A percentile compares a stretch with the other conserved stretches of the same genome.
phyloP scores from a whole-genome alignment of 2,113 vertebrate genomes.

The Carassius carassius region DNA sequence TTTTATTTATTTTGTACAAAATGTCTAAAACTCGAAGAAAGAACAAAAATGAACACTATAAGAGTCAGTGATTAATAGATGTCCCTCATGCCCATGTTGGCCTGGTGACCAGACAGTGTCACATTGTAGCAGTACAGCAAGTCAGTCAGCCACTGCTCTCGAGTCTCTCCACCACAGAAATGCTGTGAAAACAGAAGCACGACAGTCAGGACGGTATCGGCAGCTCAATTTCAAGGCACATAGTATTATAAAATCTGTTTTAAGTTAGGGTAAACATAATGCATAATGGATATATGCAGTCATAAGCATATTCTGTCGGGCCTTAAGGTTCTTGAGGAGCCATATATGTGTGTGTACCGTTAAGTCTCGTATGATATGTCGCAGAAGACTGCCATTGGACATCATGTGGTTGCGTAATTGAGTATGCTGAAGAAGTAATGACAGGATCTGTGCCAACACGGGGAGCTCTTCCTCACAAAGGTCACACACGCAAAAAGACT shows the following conservation, averaged over 20 bases:
- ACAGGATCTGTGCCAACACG: constrained; percentile 87
- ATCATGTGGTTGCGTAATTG: constrained; percentile 90
- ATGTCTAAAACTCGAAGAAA: background rate
- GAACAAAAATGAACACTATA: background rate
- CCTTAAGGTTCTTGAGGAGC: background rate
- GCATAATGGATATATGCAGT: background rate
- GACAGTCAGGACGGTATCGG: background rate
- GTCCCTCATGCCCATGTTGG: constrained; percentile 76
- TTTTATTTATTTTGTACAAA: constrained; percentile 38
- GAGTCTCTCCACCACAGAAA: constrained; percentile 79
- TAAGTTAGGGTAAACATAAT: background rate
- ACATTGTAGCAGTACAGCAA: constrained; percentile 93
- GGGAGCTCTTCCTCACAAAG: constrained; percentile 87
- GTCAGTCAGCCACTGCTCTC: constrained; percentile 95
- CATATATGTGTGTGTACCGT: constrained; percentile 75
- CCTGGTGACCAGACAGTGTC: constrained; percentile 83
- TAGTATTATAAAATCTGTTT: too few species aligned
- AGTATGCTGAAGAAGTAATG: constrained; percentile 87
- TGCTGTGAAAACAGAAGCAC: constrained; percentile 74
- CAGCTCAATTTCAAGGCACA: background rate
- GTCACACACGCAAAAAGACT: constrained; percentile 82
- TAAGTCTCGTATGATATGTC: constrained; percentile 92
- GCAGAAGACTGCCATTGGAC: constrained; percentile 85
- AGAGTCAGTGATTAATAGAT: constrained; percentile 76
- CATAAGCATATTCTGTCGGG: background rate